A percentile compares a stretch with the other conserved stretches of the same genome.
Conservation (phyloP, 1,140 invertebrate genomes). For the Zaprionus nigranus region DNA sequence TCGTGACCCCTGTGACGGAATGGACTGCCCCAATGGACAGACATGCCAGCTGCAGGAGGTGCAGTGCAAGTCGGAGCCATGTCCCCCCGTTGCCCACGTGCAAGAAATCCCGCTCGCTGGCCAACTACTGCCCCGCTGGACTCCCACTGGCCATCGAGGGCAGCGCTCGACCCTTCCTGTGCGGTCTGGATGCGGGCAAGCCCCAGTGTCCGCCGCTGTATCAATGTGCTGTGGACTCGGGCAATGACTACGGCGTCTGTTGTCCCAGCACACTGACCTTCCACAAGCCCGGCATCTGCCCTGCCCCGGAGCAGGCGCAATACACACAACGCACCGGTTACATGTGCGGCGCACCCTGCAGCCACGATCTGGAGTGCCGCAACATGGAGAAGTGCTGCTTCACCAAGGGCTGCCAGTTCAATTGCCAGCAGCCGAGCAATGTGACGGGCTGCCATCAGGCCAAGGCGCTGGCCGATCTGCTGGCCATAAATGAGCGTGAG, state of each 20-base stretch:
- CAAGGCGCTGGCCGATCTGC: slow-evolving; percentile 90
- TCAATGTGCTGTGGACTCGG: slow-evolving; percentile 90
- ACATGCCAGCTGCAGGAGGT: slow-evolving; percentile 92
- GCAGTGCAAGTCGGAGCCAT: slow-evolving; percentile 90
- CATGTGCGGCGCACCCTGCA: slow-evolving; percentile 88
- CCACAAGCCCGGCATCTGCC: slow-evolving; percentile 91
- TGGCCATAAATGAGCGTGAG: slow-evolving; percentile 90
- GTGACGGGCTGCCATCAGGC: slow-evolving; percentile 91
- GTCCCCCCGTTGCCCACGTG: slow-evolving; percentile 93
- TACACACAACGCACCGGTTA: slow-evolving; percentile 74
- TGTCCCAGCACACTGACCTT: slow-evolving; percentile 91
- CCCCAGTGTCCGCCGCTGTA: slow-evolving; percentile 92
- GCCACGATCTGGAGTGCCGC: slow-evolving; percentile 91
- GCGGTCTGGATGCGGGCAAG: slow-evolving; percentile 91
- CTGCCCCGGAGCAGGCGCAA: slow-evolving; percentile 84
- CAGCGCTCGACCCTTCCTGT: slow-evolving; percentile 91
- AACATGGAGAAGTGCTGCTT: slow-evolving; percentile 92
- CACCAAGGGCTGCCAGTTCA: slow-evolving; percentile 88
- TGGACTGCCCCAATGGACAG: slow-evolving; percentile 90
- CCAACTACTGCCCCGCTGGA: slow-evolving; percentile 91
- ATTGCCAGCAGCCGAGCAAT: slow-evolving; percentile 89
- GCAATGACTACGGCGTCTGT: slow-evolving; percentile 94
- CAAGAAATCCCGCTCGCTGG: slow-evolving; percentile 90
- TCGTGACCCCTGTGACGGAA: slow-evolving; percentile 90
- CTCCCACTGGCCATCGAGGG: slow-evolving; percentile 92